Percentiles rank a stretch among this genome's conserved stretches.
Conservation (phyloP, 2,888 invertebrate species). For the Polyploca ridens region DNA sequence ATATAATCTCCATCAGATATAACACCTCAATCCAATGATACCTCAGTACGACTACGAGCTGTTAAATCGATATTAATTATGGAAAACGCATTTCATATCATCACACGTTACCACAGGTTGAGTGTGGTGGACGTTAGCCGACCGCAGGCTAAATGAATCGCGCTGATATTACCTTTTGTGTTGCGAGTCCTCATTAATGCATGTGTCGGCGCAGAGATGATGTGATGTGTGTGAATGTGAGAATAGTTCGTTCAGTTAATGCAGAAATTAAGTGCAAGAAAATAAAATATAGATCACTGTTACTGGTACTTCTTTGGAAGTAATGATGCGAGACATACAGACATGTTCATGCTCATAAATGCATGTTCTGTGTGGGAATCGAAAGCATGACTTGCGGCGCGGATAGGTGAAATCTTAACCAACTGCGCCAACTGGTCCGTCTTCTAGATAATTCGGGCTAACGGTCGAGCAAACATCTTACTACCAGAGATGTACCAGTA, state of each 20-base stretch:
- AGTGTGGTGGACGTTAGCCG: slow-evolving; percentile 39
- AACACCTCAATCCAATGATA: slow-evolving; percentile 22
- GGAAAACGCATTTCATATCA: slow-evolving; percentile 42
- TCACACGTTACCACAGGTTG: slow-evolving; percentile 10
- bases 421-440: too few species aligned
- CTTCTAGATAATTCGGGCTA: too few species aligned
- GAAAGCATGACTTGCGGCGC: too few species aligned
- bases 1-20: background rate
- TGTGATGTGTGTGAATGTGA: slow-evolving; percentile 40
- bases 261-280: background rate
- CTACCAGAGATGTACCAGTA: too few species aligned
- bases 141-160: slow-evolving; percentile 63
- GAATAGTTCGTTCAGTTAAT: slow-evolving; percentile 18
- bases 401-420: too few species aligned
- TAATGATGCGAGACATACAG: too few species aligned
- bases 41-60: slow-evolving; percentile 26
- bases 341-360: too few species aligned
- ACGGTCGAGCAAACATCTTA: too few species aligned
- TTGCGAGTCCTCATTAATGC: slow-evolving; percentile 53
- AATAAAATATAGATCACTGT: background rate
- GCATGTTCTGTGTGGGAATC: too few species aligned
- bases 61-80: slow-evolving; percentile 59
- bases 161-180: slow-evolving; percentile 49
- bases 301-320: too few species aligned
- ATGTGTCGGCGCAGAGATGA: slow-evolving; percentile 47